Conservation (phyloP, 2,888 invertebrate genomes). For the Linyphia triangularis region DNA sequence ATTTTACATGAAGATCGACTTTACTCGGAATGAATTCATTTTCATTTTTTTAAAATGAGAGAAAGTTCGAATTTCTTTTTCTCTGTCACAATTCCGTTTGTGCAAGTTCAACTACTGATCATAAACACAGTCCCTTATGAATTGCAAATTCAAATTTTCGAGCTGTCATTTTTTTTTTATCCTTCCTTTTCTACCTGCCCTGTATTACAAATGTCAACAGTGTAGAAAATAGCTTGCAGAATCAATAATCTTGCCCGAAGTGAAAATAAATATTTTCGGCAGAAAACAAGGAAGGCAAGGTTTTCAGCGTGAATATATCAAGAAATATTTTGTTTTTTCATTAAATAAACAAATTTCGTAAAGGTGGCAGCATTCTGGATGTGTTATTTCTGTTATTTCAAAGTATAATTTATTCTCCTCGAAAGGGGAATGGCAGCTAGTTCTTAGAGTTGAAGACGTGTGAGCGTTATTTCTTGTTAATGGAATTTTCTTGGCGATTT, state of each 20-base stretch:
- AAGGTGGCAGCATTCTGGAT: not conserved
- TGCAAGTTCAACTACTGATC: not conserved
- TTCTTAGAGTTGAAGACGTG: not conserved
- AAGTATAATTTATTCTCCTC: not conserved
- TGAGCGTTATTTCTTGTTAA: not conserved
- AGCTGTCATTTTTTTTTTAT: constrained; percentile 21
- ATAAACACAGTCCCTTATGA: constrained; percentile 30
- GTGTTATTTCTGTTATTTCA: not conserved
- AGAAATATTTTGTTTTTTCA: constrained; percentile 2
- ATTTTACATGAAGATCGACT: no score
- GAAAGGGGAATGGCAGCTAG: not conserved
- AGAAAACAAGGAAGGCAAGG: constrained; percentile 20
- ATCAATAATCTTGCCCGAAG: constrained; percentile 36
- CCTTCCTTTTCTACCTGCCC: not conserved
- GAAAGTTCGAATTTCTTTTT: not conserved
- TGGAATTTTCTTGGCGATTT: no score
- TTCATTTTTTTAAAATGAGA: no score
- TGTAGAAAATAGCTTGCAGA: not conserved
- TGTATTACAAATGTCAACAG: constrained; percentile 38
- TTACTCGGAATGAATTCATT: no score
- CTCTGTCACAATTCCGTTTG: not conserved
- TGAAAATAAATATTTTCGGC: constrained; percentile 24
- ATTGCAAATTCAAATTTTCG: constrained; percentile 47
- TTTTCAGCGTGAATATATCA: constrained; percentile 13
- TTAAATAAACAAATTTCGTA: constrained; percentile 1